A percentile compares a stretch with the other conserved stretches of the same genome.
These are phyloP conservation scores for Onychomys torridus DNA, from an alignment of 2,797 vertebrate species.

Conservation along the genomic window DNA sequence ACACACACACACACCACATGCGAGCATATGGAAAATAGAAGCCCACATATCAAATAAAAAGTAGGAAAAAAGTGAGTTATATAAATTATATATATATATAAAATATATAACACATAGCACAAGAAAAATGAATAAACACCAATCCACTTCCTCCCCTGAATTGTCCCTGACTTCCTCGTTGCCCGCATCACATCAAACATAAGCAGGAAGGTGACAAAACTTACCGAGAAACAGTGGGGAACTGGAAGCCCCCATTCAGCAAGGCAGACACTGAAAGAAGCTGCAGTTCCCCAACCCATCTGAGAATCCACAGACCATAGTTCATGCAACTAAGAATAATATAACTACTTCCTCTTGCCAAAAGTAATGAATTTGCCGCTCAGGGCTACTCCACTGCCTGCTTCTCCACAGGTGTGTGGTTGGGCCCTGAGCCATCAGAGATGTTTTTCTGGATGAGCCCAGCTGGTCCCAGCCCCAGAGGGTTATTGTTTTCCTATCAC, in stretches of 20 bases:
- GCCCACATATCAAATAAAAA: neutral
- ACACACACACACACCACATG: neutral
- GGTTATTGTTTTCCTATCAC: neutral
- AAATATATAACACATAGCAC: neutral
- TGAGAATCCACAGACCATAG: neutral
- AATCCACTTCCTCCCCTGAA: neutral
- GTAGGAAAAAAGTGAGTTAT: neutral
- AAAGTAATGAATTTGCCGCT: neutral
- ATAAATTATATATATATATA: neutral
- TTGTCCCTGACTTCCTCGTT: neutral
- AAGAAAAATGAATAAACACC: neutral
- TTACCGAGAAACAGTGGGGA: neutral
- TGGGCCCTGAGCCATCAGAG: neutral
- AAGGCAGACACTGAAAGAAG: neutral
- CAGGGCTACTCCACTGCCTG: neutral
- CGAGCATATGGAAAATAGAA: neutral
- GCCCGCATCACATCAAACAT: neutral
- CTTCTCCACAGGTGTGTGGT: neutral
- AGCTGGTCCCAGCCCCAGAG: neutral
- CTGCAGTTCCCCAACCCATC: neutral
- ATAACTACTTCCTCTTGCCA: neutral
- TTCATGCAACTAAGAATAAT: neutral
- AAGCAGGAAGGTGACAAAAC: neutral
- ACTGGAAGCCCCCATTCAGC: neutral
- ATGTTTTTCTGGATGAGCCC: neutral